Base-by-base conservation (phyloP, 2,113 vertebrate genomes). In the Mirza zaza region DNA sequence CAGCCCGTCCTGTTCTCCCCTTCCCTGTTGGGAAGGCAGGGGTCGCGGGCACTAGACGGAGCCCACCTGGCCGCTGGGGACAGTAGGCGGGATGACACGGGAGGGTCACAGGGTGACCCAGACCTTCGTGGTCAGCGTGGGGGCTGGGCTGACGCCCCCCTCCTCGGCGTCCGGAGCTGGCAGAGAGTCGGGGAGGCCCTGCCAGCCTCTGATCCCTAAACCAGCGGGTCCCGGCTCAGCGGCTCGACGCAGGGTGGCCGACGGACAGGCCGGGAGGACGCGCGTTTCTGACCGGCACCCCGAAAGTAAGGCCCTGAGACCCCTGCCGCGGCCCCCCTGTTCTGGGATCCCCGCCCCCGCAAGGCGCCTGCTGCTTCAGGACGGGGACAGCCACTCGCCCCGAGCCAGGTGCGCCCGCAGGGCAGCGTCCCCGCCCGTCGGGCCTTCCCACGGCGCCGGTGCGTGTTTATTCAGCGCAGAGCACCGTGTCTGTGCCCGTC, bases 241-340 rank as follows among this genome's bases (percentile, higher is more conserved):
- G 39, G 0, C 3, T 6, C 7, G 4, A 0, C 1, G 4, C 2
- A 0, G 48, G 29, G 1, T 13, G 8, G 0, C 0, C 9, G 7
- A 10, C 3, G 0, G 52, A 8, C 29, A 2, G 57, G 59, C 1
- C 2, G 5, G 9, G 39, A 17, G 9, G 71, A 1, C 1, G 2
- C 13, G 3, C 13, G 0, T 18, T 67, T 32, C 59, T 25, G 36
- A 11, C 0, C 0, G 6, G 32, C 21, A 5, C 2, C 0, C 20
- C 17, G 7, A 18, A 61, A 32, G 3, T 5, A 39, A 55, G 75
- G 36, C 1, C 34, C 39, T 4, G 2, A 18, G 4, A 13, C 61
- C n/a, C 8, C 61, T 5, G 6, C 27, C 0, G 2, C 0, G 3
- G 87, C 3, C 50, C 32, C 55, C 4, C 21, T 14, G 10, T 0